Conservation (phyloP, 1,140 invertebrate species). For the Colletes latitarsis region DNA sequence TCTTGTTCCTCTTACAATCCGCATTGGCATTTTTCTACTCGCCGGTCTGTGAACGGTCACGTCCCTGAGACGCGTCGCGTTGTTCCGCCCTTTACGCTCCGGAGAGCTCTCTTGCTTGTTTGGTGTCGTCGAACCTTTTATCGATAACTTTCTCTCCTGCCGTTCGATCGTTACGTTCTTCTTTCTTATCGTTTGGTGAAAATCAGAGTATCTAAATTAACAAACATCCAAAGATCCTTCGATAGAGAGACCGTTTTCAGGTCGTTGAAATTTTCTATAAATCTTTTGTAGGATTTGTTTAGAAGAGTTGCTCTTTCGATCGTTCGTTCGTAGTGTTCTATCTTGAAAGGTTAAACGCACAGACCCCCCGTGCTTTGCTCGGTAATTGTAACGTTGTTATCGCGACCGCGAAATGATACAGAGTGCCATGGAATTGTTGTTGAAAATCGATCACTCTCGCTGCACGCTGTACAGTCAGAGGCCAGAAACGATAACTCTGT, state of each 20-base stretch:
- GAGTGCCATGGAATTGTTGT: background rate
- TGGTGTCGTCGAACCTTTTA: constrained; percentile 25
- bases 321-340: too few relatives aligned
- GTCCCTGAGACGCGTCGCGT: background rate
- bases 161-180: constrained; percentile 14
- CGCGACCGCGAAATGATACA: background rate
- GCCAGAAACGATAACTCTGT: background rate
- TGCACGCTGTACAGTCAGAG: background rate
- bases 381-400: constrained; percentile 5
- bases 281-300: too few relatives aligned
- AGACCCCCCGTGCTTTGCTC: background rate
- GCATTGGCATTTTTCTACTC: constrained; percentile 20
- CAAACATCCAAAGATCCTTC: too few relatives aligned
- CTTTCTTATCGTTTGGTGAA: too few relatives aligned
- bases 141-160: background rate
- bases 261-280: too few relatives aligned
- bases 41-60: background rate
- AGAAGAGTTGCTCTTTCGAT: too few relatives aligned
- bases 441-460: background rate
- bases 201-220: too few relatives aligned
- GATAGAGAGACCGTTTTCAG: too few relatives aligned
- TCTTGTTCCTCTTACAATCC: constrained; percentile 36
- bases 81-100: background rate
- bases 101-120: too few relatives aligned
- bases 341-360: background rate